Evolutionary conservation across 1,140 invertebrate genomes (phyloP), one percentile per base, ranked within the genome.

Genomic region (Drosophila miranda): DNA sequence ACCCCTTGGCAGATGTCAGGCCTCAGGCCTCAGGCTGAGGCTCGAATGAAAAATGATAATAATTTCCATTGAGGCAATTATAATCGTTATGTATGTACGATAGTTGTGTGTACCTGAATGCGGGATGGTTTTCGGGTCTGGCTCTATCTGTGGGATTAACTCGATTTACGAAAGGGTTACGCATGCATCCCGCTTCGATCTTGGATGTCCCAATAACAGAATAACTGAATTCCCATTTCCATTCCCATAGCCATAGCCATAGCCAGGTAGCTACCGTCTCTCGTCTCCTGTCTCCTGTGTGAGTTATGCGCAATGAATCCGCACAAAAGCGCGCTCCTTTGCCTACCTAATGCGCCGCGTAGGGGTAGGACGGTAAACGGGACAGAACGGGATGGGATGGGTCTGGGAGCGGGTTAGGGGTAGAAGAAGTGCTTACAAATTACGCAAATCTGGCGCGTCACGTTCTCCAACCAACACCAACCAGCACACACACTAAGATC

Each of bases 41-140:
- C 34, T 38, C 52, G 58, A 86, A 87, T 86, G 82, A 86, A 87
- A 82, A 86, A 86, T 86, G 75, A 86, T 86, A 86, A 86, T 86
- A 38, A 38, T 38, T 38, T 38, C 34, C 34, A 38, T 38, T 38
- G 34, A 38, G 53, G 71, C 66, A 70, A 64, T 75, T 75, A 69
- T 69, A 38, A 61, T 71, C 41, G 26, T 57, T 51, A 26, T 58
- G 49, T 46, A 48, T 49, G 56, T 38, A 30, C 6, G 23, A 26
- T 26, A 26, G 23, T 5, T 26, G 23, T 26, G 23, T 26, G 46
- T 46, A 43, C 19, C 44, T 58, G 45, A 41, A 34, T 58, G 52
- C 23, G 28, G 38, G 38, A 46, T 50, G 13, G 11, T 77, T 77
- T 44, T 42, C 30, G 49, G 53, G 59, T 76, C 75, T 5, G 44